Percentiles rank a stretch among this genome's conserved stretches.
These are phyloP conservation scores for Geotrupes spiniger DNA, from an alignment of 2,888 invertebrate genomes.

Conservation along the genomic window DNA sequence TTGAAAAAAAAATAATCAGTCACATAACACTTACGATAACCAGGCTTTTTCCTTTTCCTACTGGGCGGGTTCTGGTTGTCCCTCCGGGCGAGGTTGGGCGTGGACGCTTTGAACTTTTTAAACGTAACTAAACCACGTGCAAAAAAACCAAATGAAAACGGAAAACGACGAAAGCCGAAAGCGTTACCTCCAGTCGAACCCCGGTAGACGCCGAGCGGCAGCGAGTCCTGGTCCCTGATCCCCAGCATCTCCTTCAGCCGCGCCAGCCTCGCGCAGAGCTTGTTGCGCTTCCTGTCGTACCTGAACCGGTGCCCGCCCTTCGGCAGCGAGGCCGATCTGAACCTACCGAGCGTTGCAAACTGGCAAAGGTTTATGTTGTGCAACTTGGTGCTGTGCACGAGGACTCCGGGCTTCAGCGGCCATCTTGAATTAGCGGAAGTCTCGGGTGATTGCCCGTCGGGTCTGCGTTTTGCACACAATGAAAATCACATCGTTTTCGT, in stretches of 20 bases:
- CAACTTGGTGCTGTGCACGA: conserved; percentile 83
- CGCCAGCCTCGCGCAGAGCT: conserved; percentile 45
- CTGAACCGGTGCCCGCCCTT: conserved; percentile 27
- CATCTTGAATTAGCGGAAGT: conserved; percentile 60
- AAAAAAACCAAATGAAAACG: conserved; percentile 33
- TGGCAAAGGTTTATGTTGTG: conserved; percentile 58
- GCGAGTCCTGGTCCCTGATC: conserved; percentile 41
- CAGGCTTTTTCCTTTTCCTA: conserved; percentile 75
- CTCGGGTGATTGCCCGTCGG: conserved; percentile 51
- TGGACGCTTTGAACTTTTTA: conserved; percentile 61
- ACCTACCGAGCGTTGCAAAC: conserved; percentile 34
- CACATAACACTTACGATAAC: conserved; percentile 63
- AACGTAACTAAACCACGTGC: conserved; percentile 62
- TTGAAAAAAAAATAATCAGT: too few relatives aligned
- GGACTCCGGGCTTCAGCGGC: conserved; percentile 85
- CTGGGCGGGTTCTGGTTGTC: conserved; percentile 40
- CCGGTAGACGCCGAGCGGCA: conserved; percentile 51
- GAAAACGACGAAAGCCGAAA: conserved; percentile 27
- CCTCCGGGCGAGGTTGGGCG: conserved; percentile 20
- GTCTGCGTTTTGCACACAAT: conserved; percentile 35
- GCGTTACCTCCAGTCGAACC: conserved; percentile 51
- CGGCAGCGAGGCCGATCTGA: conserved; percentile 37
- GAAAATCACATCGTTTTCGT: conserved; percentile 5
- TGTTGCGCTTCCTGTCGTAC: conserved; percentile 41
- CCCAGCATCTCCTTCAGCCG: conserved; percentile 44